phyloP scores from a whole-genome alignment of 2,888 invertebrate species.

The Arrhopalites spinosus region DNA sequence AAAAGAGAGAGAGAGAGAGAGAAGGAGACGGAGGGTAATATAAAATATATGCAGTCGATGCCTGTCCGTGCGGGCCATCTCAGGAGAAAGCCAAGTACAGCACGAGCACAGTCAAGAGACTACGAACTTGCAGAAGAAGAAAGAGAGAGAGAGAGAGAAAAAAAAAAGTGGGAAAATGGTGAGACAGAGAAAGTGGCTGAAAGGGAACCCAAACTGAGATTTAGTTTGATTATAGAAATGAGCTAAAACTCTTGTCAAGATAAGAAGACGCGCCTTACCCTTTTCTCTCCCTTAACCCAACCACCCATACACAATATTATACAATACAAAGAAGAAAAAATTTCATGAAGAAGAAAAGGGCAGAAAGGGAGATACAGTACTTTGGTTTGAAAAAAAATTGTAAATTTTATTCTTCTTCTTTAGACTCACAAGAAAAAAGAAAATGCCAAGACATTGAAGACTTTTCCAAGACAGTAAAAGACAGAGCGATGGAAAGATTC shows the following conservation, averaged over 20 bases:
- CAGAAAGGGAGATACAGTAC: no score
- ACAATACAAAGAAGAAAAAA: no score
- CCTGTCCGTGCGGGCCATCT: no score
- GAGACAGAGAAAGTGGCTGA: neutral
- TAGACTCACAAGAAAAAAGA: neutral
- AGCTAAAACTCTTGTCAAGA: conserved; percentile 17
- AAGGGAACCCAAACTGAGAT: conserved; percentile 9
- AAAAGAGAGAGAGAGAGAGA: neutral
- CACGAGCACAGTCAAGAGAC: neutral
- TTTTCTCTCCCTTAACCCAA: neutral
- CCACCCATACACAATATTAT: no score
- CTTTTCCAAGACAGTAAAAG: neutral
- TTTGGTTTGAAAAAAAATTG: neutral
- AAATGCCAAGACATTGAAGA: neutral
- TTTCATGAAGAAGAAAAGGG: no score
- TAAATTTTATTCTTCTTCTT: neutral
- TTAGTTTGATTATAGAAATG: conserved; percentile 12
- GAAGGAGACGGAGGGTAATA: neutral
- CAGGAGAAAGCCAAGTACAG: no score
- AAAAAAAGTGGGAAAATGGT: neutral
- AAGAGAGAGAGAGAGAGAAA: neutral
- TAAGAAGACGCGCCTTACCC: neutral
- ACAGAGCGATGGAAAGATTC: conserved; percentile 12
- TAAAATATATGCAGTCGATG: neutral
- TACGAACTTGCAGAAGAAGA: neutral